These are phyloP conservation scores for human (Homo sapiens) DNA, from an alignment of 2,113 vertebrate species.

Conservation along the genomic window GRCh38 chr2:44641001-44641500, in stretches of 20 bases:
- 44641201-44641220: neutral
- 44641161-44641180: constrained; percentile 17
- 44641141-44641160: constrained; percentile 2
- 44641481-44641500: neutral
- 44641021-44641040: neutral
- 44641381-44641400: neutral
- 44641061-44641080: constrained; percentile 7
- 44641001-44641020: neutral
- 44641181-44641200: neutral
- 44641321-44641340: neutral
- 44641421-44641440: neutral
- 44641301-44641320: neutral
- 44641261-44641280: neutral
- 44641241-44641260: neutral
- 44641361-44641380: neutral
- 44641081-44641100: neutral
- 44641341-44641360: neutral
- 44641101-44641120: neutral
- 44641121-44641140: constrained; percentile 22
- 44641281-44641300: constrained; percentile 25
- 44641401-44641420: neutral
- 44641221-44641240: neutral
- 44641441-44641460: neutral
- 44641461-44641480: neutral
- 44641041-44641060: neutral